Evolutionary conservation across 2,797 vertebrate species (phyloP).

Genomic region (Hipposideros larvatus): DNA sequence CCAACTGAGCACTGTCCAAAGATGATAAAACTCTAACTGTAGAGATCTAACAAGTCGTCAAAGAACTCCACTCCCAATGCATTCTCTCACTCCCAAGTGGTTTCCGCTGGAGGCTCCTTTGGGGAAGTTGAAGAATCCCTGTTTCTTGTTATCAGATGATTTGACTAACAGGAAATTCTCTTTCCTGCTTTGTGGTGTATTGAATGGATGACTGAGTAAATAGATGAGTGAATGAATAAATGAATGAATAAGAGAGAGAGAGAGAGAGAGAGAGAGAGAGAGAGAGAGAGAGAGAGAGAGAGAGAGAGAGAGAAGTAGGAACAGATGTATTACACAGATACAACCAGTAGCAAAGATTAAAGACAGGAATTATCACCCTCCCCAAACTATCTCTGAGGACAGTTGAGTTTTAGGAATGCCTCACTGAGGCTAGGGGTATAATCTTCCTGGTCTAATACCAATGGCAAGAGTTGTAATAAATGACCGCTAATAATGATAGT

Average conservation of each 20-base stretch:
- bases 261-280: background rate
- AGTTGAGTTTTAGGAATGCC: background rate
- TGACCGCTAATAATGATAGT: background rate
- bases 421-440: background rate
- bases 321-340: background rate
- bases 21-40: background rate
- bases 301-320: background rate
- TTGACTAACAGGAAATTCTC: background rate
- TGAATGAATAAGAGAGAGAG: background rate
- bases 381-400: background rate
- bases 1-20: background rate
- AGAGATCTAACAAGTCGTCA: background rate
- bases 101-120: background rate
- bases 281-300: background rate
- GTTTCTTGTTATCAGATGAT: conserved; percentile 16
- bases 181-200: background rate
- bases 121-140: background rate
- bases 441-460: background rate
- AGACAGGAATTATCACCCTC: background rate
- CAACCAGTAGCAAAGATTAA: background rate
- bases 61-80: background rate
- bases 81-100: background rate
- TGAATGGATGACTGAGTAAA: background rate
- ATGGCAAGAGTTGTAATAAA: background rate
- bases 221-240: background rate